Percentiles rank a stretch among this genome's conserved stretches.
phyloP scores from a whole-genome alignment of 1,140 invertebrate species.

The Bombus ignitus region DNA sequence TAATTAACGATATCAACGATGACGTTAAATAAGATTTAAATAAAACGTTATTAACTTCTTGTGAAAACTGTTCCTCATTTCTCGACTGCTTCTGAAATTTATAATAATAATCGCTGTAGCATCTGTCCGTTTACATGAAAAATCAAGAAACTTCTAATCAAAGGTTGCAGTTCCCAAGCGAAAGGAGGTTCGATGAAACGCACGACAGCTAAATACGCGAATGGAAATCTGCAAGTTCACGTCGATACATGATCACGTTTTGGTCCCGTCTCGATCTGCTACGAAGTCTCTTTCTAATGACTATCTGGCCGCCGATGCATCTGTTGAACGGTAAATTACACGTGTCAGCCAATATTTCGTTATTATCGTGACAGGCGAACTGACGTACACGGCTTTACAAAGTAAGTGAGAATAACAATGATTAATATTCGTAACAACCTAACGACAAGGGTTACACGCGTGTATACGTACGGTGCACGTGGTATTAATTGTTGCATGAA shows the following conservation, averaged over 20 bases:
- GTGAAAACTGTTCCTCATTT: not conserved
- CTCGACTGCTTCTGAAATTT: too few relatives aligned
- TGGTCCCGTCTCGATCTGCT: constrained; percentile 22
- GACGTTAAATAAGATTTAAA: too few relatives aligned
- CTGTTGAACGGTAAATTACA: constrained; percentile 33
- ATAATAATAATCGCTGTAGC: not conserved
- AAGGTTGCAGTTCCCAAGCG: too few relatives aligned
- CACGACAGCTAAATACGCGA: not conserved
- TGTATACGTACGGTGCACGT: not conserved
- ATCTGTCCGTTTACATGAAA: not conserved
- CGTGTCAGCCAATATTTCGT: constrained; percentile 44
- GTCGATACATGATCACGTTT: constrained; percentile 10
- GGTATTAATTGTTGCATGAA: constrained; percentile 60
- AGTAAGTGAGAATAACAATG: constrained; percentile 56
- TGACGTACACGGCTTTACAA: constrained; percentile 3
- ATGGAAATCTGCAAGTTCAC: constrained; percentile 1
- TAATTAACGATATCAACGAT: too few relatives aligned
- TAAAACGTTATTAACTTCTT: not conserved
- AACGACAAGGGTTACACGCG: not conserved
- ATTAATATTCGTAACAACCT: constrained; percentile 58
- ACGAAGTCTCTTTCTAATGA: constrained; percentile 55
- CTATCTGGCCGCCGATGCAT: not conserved
- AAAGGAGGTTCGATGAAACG: not conserved
- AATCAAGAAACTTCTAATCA: not conserved
- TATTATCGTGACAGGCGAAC: constrained; percentile 24